Conservation (phyloP, 2,113 vertebrate genomes). For the Hippocampus barbouri region DNA sequence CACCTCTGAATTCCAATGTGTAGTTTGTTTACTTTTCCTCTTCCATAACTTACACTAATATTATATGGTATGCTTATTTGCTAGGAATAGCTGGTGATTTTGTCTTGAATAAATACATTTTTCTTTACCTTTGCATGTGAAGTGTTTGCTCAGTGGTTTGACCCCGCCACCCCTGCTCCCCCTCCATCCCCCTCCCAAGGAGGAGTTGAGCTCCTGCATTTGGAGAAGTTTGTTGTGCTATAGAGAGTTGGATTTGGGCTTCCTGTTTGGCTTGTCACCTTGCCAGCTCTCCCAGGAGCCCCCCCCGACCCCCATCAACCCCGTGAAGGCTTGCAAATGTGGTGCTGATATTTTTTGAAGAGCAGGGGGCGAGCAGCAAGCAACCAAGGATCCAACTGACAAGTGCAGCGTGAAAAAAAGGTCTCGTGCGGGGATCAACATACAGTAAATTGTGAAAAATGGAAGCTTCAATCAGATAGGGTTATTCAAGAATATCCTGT, state of each 20-base stretch:
- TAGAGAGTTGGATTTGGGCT: slow-evolving; percentile 59
- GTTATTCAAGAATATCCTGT: background rate
- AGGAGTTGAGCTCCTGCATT: slow-evolving; percentile 43
- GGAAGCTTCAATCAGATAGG: background rate
- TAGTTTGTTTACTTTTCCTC: slow-evolving; percentile 14
- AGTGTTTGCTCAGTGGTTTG: slow-evolving; percentile 41
- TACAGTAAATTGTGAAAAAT: slow-evolving; percentile 1
- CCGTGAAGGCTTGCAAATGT: slow-evolving; percentile 44
- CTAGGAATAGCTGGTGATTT: slow-evolving; percentile 4
- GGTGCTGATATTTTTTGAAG: slow-evolving; percentile 37
- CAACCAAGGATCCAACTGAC: slow-evolving; percentile 9
- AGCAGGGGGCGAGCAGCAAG: background rate
- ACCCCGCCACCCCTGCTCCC: background rate
- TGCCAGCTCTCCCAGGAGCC: slow-evolving; percentile 53
- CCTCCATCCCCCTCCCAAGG: background rate
- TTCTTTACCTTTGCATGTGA: slow-evolving; percentile 16
- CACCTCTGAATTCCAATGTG: slow-evolving; percentile 14
- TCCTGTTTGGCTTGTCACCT: slow-evolving; percentile 63
- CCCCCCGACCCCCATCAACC: background rate
- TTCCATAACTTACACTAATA: slow-evolving; percentile 13
- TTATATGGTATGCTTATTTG: slow-evolving; percentile 12
- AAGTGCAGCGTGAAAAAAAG: slow-evolving; percentile 11
- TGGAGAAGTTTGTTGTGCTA: slow-evolving; percentile 63
- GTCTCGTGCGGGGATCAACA: slow-evolving; percentile 13
- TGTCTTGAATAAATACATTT: slow-evolving; percentile 14